Evolutionary conservation across 2,888 invertebrate genomes (phyloP), one percentile per base, ranked within the genome.

Genomic region (Gastracanthus pulcherrimus): DNA sequence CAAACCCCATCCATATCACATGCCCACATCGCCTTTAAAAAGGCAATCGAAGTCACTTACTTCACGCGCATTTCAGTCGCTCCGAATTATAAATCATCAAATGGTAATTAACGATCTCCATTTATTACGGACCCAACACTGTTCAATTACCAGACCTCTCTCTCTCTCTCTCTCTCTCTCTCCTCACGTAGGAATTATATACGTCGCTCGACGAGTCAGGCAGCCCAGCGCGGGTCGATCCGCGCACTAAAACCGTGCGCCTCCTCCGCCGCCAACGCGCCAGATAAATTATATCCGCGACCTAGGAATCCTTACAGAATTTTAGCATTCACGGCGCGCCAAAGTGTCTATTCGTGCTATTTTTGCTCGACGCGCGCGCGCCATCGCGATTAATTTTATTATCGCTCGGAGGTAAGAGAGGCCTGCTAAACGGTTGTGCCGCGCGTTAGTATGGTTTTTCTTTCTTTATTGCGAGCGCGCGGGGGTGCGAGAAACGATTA

Each of bases 241-340:
- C 55, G 23, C 51, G n/a, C n/a, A n/a, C n/a, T n/a, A n/a, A n/a
- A n/a, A n/a, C n/a, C n/a, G n/a, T n/a, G n/a, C n/a, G n/a, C n/a
- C n/a, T n/a, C n/a, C n/a, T n/a, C n/a, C 69, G 1, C 3, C 70
- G 3, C 23, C 26, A 16, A n/a, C 70, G 13, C 23, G 62, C 13
- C 26, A 58, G 31, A 60, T 77, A 71, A 77, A 77, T 77, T 70
- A 77, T 64, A n/a, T n/a, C 60, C 34, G 51, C 69, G 31, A 75
- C 31, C 64, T 48, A 77, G 62, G 70, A 70, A 77, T 70, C 26
- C 48, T 36, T 38, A 51, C n/a, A 38, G 64, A 71, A 71, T 66
- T 71, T 71, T 41, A 64, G 36, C 38, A 71, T 78, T 64, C 71
- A n/a, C 62, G 34, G 60, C 58, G 19, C 48, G 48, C 4, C 48